phyloP scores from a whole-genome alignment of 2,113 vertebrate genomes.

The Eptesicus fuscus region DNA sequence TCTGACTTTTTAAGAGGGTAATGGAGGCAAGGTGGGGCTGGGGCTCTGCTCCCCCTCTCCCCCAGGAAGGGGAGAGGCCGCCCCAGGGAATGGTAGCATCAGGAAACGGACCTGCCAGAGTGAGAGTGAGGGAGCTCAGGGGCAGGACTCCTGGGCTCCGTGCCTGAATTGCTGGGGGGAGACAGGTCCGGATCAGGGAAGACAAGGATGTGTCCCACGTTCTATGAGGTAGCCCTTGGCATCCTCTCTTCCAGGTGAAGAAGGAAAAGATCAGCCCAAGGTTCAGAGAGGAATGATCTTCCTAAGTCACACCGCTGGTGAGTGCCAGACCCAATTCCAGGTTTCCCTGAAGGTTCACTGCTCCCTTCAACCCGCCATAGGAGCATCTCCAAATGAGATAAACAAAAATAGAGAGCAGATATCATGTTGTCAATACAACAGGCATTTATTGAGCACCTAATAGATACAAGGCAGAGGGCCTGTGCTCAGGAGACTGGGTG shows the following conservation, averaged over 20 bases:
- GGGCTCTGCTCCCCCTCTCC: background rate
- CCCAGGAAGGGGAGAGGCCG: background rate
- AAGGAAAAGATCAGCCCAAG: background rate
- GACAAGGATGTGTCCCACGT: accelerated
- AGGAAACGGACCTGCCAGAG: background rate
- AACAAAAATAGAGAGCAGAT: background rate
- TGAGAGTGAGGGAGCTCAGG: background rate
- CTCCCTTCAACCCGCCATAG: background rate
- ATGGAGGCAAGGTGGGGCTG: background rate
- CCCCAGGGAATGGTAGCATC: background rate
- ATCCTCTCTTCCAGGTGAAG: background rate
- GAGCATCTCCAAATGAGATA: background rate
- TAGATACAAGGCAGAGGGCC: background rate
- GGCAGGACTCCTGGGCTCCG: background rate
- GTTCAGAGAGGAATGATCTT: background rate
- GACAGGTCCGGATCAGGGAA: background rate
- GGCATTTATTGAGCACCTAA: background rate
- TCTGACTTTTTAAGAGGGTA: background rate
- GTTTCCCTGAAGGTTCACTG: background rate
- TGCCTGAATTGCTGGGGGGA: background rate
- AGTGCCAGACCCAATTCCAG: background rate
- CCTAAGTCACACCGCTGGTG: background rate
- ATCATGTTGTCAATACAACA: background rate
- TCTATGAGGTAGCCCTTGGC: background rate
- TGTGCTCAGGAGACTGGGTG: background rate